These are phyloP conservation scores for Eutrigla gurnardus DNA, from an alignment of 2,797 vertebrate species.

Conservation along the genomic window DNA sequence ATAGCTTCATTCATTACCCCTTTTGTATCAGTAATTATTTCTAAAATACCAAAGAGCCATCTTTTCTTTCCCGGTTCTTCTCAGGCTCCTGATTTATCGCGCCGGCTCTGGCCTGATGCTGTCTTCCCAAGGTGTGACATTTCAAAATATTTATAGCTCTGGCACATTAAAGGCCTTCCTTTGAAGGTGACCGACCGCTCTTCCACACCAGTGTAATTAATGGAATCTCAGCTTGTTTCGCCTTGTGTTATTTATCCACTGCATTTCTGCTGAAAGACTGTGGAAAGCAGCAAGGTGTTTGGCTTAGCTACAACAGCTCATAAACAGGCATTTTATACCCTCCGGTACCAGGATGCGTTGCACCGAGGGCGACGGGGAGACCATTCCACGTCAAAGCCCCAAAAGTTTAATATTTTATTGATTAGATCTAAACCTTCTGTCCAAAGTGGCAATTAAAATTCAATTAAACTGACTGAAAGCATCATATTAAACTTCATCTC, in stretches of 20 bases:
- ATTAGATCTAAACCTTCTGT: conserved; percentile 99
- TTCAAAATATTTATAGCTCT: conserved; percentile 99
- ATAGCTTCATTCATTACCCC: conserved; percentile 98
- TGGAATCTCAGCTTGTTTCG: conserved; percentile 89
- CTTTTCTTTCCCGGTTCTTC: conserved; percentile 94
- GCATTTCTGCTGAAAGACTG: conserved; percentile 83
- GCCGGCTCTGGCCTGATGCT: conserved; percentile 91
- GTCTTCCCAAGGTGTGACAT: conserved; percentile 99
- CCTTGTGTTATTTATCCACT: conserved; percentile 90
- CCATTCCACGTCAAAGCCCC: conserved; percentile 89
- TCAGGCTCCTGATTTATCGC: conserved; percentile 92
- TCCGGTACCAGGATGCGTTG: conserved; percentile 73
- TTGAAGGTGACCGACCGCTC: conserved; percentile 99
- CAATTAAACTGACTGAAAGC: conserved; percentile 99
- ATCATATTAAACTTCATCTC: conserved; percentile 99
- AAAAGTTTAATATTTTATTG: conserved; percentile 99
- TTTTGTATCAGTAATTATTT: conserved; percentile 99
- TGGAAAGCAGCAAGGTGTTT: conserved; percentile 83
- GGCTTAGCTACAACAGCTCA: conserved; percentile 74
- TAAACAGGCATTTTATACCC: conserved; percentile 87
- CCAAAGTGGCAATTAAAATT: conserved; percentile 99
- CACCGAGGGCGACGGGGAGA: conserved; percentile 74
- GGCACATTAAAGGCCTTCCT: conserved; percentile 98
- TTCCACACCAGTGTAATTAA: conserved; percentile 94
- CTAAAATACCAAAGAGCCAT: conserved; percentile 99